Percentiles rank a stretch among this genome's conserved stretches.
Evolutionary conservation across 2,888 invertebrate species (phyloP).

Genomic region (Prenolepis imparis): DNA sequence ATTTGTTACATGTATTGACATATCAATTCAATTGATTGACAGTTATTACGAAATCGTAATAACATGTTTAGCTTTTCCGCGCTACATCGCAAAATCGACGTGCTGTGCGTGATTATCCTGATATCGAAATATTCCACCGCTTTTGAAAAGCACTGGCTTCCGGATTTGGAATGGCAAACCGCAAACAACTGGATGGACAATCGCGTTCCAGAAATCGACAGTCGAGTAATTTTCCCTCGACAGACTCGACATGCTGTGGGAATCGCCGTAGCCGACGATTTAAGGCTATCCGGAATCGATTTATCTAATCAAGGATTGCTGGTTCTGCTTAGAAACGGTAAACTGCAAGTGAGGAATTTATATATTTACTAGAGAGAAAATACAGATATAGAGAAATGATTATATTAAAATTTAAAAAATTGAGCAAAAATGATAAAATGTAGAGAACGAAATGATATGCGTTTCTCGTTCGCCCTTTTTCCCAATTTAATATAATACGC

Average conservation of each 20-base stretch:
- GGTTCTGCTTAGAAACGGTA: slow-evolving; percentile 77
- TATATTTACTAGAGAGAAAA: neutral
- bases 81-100: neutral
- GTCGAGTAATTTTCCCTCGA: slow-evolving; percentile 80
- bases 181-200: slow-evolving; percentile 79
- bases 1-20: neutral
- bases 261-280: slow-evolving; percentile 63
- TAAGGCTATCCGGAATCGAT: slow-evolving; percentile 78
- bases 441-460: neutral
- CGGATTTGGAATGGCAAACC: slow-evolving; percentile 81
- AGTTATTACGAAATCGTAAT: neutral
- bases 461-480: neutral
- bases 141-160: slow-evolving; percentile 80
- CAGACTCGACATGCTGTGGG: slow-evolving; percentile 81
- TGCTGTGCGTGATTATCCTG: neutral
- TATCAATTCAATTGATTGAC: neutral
- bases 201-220: slow-evolving; percentile 76
- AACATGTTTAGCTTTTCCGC: neutral
- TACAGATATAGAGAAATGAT: neutral
- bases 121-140: slow-evolving; percentile 28
- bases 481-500: neutral
- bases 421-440: neutral
- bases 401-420: neutral
- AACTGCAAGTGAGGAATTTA: slow-evolving; percentile 70
- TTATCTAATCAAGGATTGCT: slow-evolving; percentile 80